phyloP scores from a whole-genome alignment of 2,888 invertebrate species.

The Sycophila texana region DNA sequence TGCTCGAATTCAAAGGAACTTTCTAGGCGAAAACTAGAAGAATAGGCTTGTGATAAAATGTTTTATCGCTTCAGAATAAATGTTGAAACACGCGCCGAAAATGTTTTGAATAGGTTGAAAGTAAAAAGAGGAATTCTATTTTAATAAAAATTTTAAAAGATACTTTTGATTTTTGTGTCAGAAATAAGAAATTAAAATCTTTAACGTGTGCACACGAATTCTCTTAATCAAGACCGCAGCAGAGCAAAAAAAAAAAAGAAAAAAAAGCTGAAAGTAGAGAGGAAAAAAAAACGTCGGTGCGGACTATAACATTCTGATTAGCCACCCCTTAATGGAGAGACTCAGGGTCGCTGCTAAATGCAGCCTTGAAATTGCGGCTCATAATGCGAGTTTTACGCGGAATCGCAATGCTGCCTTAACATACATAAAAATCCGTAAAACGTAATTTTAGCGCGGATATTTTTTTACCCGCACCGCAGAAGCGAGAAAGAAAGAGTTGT shows the following conservation, averaged over 20 bases:
- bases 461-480: slow-evolving; percentile 45
- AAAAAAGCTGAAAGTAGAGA: neutral
- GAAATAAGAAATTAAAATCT: no score
- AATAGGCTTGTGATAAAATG: no score
- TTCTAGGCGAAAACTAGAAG: no score
- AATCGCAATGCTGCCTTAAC: slow-evolving; percentile 38
- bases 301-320: slow-evolving; percentile 9
- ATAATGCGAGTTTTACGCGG: slow-evolving; percentile 34
- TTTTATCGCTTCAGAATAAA: no score
- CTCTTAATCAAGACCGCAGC: neutral
- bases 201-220: no score
- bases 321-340: neutral
- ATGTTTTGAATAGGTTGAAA: no score
- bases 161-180: no score
- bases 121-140: no score
- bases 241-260: neutral
- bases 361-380: slow-evolving; percentile 4
- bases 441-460: slow-evolving; percentile 29
- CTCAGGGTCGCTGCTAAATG: neutral
- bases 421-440: slow-evolving; percentile 41
- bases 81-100: no score
- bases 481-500: neutral
- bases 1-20: no score
- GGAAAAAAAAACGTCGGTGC: neutral
- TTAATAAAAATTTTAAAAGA: no score